These are phyloP conservation scores for Chiridota heheva DNA, from an alignment of 35 echinoderm and acorn worm genomes.

Conservation along the genomic window DNA sequence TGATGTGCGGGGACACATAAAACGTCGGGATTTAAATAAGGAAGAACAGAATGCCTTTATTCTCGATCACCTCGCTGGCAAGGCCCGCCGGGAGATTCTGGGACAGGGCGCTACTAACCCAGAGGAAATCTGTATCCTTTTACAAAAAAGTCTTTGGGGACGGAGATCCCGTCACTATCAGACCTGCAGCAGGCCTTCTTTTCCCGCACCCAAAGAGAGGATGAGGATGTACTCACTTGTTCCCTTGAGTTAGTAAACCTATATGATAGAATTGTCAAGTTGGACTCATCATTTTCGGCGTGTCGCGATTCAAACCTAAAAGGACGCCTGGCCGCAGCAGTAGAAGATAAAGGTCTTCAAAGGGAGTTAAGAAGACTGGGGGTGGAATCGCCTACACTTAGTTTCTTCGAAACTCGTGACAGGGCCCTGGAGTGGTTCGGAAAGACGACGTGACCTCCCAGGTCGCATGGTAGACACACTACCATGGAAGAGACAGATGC, in stretches of 20 bases:
- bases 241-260: conserved; percentile 56
- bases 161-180: conserved; percentile 52
- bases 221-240: conserved; percentile 41
- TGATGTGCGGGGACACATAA: conserved; percentile 47
- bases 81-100: conserved; percentile 53
- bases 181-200: conserved; percentile 74
- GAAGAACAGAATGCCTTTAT: conserved; percentile 41
- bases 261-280: conserved; percentile 37
- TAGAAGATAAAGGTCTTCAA: conserved; percentile 45
- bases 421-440: conserved; percentile 61
- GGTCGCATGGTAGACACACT: conserved; percentile 17
- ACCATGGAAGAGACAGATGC: background rate
- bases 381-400: conserved; percentile 30
- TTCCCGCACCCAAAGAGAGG: background rate
- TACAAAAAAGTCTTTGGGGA: conserved; percentile 78
- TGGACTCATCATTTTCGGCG: conserved; percentile 13
- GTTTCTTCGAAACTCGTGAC: conserved; percentile 65
- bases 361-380: conserved; percentile 46
- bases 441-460: background rate
- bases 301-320: conserved; percentile 50
- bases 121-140: conserved; percentile 44
- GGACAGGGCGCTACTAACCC: conserved; percentile 32
- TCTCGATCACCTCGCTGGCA: conserved; percentile 52
- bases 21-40: background rate
- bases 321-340: conserved; percentile 48